Percentiles rank a stretch among this genome's conserved stretches.
phyloP scores from a whole-genome alignment of 2,888 invertebrate species.

The Cerastoderma edule region DNA sequence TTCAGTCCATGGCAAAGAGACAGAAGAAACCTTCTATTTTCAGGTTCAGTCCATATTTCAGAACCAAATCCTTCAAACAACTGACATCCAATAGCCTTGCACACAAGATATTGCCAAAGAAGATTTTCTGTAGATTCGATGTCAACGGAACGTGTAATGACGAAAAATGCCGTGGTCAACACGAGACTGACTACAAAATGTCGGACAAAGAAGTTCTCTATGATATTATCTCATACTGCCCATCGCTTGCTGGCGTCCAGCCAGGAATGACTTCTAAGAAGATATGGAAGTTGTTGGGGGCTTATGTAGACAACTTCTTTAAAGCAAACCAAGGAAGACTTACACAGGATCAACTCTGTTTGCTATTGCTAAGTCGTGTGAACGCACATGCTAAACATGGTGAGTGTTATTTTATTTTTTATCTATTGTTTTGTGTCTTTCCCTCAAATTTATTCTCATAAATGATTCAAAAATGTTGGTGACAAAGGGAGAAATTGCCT shows the following conservation, averaged over 20 bases:
- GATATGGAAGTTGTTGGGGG: slow-evolving; percentile 60
- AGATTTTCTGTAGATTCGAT: slow-evolving; percentile 77
- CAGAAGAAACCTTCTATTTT: slow-evolving; percentile 27
- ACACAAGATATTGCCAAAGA: slow-evolving; percentile 75
- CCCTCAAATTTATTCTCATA: neutral
- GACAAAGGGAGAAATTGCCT: neutral
- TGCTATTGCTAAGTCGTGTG: slow-evolving; percentile 73
- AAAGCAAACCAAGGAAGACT: slow-evolving; percentile 74
- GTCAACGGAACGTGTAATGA: slow-evolving; percentile 81
- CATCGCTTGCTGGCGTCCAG: slow-evolving; percentile 72
- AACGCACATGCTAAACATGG: slow-evolving; percentile 67
- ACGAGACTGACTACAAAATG: slow-evolving; percentile 74
- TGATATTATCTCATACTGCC: slow-evolving; percentile 81
- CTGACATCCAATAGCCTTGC: slow-evolving; percentile 71
- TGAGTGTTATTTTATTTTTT: no score
- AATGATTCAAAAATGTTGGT: neutral
- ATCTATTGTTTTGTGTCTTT: neutral
- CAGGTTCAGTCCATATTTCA: slow-evolving; percentile 78
- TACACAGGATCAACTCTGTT: slow-evolving; percentile 73
- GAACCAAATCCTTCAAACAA: slow-evolving; percentile 73
- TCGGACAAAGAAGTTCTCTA: slow-evolving; percentile 76
- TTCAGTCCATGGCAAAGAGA: no score
- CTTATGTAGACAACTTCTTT: slow-evolving; percentile 70
- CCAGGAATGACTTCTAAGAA: slow-evolving; percentile 61
- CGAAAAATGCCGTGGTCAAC: slow-evolving; percentile 79